These are phyloP conservation scores for Myopa tessellatipennis DNA, from an alignment of 2,888 invertebrate species.

Conservation along the genomic window DNA sequence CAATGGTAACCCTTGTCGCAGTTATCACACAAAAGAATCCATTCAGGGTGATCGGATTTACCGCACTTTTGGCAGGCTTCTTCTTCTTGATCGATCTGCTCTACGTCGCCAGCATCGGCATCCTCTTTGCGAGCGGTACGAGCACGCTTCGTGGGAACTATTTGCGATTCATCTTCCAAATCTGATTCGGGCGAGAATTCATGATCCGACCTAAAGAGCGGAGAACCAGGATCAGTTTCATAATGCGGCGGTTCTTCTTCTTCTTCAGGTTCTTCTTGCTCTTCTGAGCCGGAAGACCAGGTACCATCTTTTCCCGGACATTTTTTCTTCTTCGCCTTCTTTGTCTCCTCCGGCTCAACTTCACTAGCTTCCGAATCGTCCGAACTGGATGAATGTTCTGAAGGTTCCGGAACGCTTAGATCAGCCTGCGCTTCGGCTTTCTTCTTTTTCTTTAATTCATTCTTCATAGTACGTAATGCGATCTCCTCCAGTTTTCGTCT, in stretches of 20 bases:
- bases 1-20: conserved; percentile 99
- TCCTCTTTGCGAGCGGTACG: conserved; percentile 84
- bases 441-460: conserved; percentile 72
- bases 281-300: conserved; percentile 67
- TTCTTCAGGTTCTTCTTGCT: conserved; percentile 69
- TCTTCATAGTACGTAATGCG: conserved; percentile 76
- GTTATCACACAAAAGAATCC: conserved; percentile 94
- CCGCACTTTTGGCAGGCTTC: conserved; percentile 91
- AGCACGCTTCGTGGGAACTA: conserved; percentile 82
- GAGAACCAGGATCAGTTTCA: conserved; percentile 70
- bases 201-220: conserved; percentile 84
- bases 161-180: conserved; percentile 74
- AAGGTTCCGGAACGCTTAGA: conserved; percentile 60
- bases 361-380: conserved; percentile 51
- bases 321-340: conserved; percentile 67
- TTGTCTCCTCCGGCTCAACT: conserved; percentile 61
- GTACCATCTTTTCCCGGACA: conserved; percentile 62
- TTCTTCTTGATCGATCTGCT: conserved; percentile 57
- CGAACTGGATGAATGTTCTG: conserved; percentile 55
- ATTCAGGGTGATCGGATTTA: conserved; percentile 94
- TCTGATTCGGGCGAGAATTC: conserved; percentile 95
- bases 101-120: conserved; percentile 75
- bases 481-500: conserved; percentile 80
- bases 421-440: conserved; percentile 65
- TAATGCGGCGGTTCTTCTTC: conserved; percentile 69